phyloP scores from a whole-genome alignment of 2,113 vertebrate genomes.

The Sialia sialis region DNA sequence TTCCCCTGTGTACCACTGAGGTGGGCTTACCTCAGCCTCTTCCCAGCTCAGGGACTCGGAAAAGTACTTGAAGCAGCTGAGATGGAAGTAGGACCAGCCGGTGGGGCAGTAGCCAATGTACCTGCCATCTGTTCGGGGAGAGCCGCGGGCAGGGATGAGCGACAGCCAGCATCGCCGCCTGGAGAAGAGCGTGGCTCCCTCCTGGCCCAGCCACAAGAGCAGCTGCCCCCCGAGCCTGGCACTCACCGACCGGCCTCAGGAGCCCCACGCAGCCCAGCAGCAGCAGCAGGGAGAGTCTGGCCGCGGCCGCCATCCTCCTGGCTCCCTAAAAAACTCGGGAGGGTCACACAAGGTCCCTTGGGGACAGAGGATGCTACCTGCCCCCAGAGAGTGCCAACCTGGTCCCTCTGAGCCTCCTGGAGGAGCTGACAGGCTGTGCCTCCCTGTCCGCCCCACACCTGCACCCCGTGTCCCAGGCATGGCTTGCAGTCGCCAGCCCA shows the following conservation, averaged over 20 bases:
- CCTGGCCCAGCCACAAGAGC: fast-evolving
- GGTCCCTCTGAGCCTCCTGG: background rate
- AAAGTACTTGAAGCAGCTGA: constrained; percentile 63
- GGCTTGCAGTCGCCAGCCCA: background rate
- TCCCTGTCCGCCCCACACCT: background rate
- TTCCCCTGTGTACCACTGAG: fast-evolving
- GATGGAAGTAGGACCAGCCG: constrained; percentile 55
- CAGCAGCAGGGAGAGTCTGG: background rate
- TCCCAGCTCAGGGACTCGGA: background rate
- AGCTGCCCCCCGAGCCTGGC: fast-evolving
- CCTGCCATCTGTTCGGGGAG: background rate
- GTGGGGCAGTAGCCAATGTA: background rate
- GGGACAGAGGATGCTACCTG: background rate
- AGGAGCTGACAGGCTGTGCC: background rate
- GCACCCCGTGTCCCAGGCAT: fast-evolving
- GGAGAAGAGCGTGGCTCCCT: background rate
- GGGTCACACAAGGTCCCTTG: background rate
- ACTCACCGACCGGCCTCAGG: background rate
- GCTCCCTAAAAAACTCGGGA: background rate
- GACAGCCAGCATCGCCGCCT: fast-evolving
- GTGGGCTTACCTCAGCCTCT: constrained; percentile 54
- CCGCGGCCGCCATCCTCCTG: background rate
- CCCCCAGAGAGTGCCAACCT: background rate
- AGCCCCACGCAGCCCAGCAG: constrained; percentile 1
- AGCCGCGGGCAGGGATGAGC: fast-evolving